Evolutionary conservation across 2,888 invertebrate genomes (phyloP), one percentile per base, ranked within the genome.

Genomic region (Villa cingulata): DNA sequence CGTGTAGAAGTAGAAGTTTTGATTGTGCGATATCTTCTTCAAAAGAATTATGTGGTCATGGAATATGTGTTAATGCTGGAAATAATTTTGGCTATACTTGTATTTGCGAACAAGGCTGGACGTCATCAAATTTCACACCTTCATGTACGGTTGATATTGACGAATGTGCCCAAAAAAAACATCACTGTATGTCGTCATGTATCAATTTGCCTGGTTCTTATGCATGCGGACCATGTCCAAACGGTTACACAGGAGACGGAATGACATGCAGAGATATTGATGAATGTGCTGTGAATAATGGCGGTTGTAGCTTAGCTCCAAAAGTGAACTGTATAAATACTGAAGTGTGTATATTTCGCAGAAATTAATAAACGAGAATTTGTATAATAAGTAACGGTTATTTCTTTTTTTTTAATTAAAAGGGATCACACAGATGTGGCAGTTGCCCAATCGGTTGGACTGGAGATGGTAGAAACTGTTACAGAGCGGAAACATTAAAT

Each of bases 171-270:
- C 68, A 70, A 1, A 66, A 71, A 4, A 73, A 74, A 48, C 75
- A 80, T 7, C 77, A 81, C 2, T 96, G 95, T 65, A 89, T 90
- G 0, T 71, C 74, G 1, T 82, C 83, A 64, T 97, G 97, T 64
- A 77, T 89, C 45, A 97, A 97, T 66, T 70, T 83, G 3, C 92
- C 87, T 0, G 97, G 96, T 3, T 78, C 85, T 4, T 97, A 89
- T 68, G 73, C 75, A 49, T 97, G 97, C 63, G 90, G 85, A 1
- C 73, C 76, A n/a, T 97, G 97, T 67, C 91, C 94, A 1, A 58
- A 71, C 55, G 89, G 95, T 4, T 90, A 83, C 58, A 78, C 81
- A 46, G 95, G 95, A 27, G 88, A 89, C 66, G 95, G 95, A 1
- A 80, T 80, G 59, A 76, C 75, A 38, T 97, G 97, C 62, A 71